Percentiles rank a stretch among this genome's conserved stretches.
phyloP scores from a whole-genome alignment of 2,888 invertebrate genomes.

The Eupeodes latifasciatus region DNA sequence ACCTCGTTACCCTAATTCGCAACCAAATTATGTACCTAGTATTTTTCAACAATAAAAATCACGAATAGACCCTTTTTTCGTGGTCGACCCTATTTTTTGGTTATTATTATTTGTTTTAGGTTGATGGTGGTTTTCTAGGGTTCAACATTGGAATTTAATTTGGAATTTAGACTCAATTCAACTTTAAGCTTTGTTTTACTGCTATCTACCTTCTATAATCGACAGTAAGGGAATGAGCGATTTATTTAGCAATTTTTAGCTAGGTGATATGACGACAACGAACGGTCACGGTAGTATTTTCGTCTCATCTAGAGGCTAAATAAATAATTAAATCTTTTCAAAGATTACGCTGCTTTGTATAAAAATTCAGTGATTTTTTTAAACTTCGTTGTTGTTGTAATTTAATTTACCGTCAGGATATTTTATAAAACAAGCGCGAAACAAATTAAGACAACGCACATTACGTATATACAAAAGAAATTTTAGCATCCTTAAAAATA shows the following conservation, averaged over 20 bases:
- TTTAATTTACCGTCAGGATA: not conserved
- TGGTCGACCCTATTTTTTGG: conserved; percentile 10
- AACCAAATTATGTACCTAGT: conserved; percentile 56
- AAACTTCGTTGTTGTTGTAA: not conserved
- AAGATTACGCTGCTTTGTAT: not conserved
- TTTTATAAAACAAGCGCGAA: not conserved
- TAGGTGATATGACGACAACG: not conserved
- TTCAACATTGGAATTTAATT: conserved; percentile 24
- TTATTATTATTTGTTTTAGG: not conserved
- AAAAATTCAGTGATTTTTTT: not conserved
- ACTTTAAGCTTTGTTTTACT: conserved; percentile 19
- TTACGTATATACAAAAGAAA: not conserved
- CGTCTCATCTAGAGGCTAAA: not conserved
- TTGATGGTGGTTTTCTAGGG: conserved; percentile 3
- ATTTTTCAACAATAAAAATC: conserved; percentile 67
- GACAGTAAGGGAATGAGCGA: not conserved
- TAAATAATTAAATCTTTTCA: not conserved
- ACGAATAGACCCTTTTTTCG: conserved; percentile 67
- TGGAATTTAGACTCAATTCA: conserved; percentile 10
- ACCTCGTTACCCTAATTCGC: conserved; percentile 53
- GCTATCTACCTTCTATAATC: not conserved
- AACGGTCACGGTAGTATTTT: not conserved
- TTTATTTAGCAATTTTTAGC: not conserved
- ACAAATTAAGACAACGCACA: not conserved
- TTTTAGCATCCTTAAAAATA: not conserved